Evolutionary conservation across 1,140 invertebrate species (phyloP), one percentile per base, ranked within the genome.

Genomic region (Drosophila watanabei): DNA sequence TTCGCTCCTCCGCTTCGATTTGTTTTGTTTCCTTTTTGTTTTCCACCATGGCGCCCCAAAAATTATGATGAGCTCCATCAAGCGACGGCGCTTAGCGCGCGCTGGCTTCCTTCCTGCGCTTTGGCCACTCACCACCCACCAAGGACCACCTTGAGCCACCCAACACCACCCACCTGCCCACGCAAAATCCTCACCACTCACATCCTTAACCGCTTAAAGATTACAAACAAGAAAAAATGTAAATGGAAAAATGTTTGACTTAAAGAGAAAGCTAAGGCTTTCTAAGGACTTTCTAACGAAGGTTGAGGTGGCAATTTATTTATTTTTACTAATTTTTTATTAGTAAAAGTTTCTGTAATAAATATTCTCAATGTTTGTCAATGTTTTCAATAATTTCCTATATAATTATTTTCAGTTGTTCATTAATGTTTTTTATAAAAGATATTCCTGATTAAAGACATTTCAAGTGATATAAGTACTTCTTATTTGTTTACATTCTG

Each of bases 21-120:
- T 89, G 81, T 89, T 89, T 89, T 90, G 78, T 79, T 90, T 71
- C 64, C 49, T 45, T 80, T 79, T 37, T 43, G 68, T 75, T 69
- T 79, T 86, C 75, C 72, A 71, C 66, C 63, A 69, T 76, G 59
- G 75, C 82, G 68, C 82, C 64, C 82, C 78, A 77, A 76, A 86
- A 86, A 86, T 79, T 86, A 86, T 86, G 80, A 71, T 72, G 80
- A 72, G 61, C 80, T 76, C 73, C 73, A 63, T 75, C 71, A 80
- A 75, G 52, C 70, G 62, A 76, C 62, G 61, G 61, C 58, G 77
- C 62, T 80, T 68, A 65, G 70, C 77, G 68, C 54, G 43, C 75
- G 59, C 37, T 63, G 76, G 60, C 37, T 78, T 63, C 59, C 45
- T 80, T 79, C 60, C 76, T 63, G 60, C 43, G 41, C 60, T 63